Evolutionary conservation across 1,140 invertebrate genomes (phyloP).

Genomic region (Ruditapes philippinarum): DNA sequence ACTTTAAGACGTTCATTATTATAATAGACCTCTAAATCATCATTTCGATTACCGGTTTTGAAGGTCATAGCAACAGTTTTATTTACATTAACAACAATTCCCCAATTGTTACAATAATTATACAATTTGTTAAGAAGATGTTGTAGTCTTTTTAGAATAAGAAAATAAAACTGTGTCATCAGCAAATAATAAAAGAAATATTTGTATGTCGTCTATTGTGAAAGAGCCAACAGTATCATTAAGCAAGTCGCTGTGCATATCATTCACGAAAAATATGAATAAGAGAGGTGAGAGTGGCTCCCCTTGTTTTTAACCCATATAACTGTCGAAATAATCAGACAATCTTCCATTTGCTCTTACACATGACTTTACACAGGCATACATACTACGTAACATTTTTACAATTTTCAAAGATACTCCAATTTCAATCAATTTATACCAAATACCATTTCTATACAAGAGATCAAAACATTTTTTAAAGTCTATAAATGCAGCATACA

Average conservation of each 20-base stretch:
- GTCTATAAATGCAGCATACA: constrained; percentile 46
- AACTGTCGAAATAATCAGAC: background rate
- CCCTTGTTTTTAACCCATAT: background rate
- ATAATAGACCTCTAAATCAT: background rate
- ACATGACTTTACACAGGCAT: constrained; percentile 1
- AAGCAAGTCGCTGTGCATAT: too few relatives aligned
- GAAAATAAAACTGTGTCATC: background rate
- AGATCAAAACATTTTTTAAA: constrained; percentile 4
- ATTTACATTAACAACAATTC: background rate
- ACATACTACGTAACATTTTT: constrained; percentile 30
- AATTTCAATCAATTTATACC: background rate
- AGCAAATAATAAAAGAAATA: background rate
- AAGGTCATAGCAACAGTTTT: background rate
- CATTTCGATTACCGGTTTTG: background rate
- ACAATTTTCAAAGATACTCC: constrained; percentile 9
- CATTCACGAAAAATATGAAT: constrained; percentile 42
- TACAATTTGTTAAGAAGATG: background rate
- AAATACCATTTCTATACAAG: too few relatives aligned
- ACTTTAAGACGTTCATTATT: background rate
- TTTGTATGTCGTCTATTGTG: background rate
- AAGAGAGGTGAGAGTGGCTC: constrained; percentile 33
- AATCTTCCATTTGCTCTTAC: too few relatives aligned
- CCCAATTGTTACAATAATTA: background rate
- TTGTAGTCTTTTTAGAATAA: background rate
- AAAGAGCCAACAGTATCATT: background rate